Percentiles rank a stretch among this genome's conserved stretches.
phyloP scores from a whole-genome alignment of 2,113 vertebrate species.

The Chloropsis cyanopogon region DNA sequence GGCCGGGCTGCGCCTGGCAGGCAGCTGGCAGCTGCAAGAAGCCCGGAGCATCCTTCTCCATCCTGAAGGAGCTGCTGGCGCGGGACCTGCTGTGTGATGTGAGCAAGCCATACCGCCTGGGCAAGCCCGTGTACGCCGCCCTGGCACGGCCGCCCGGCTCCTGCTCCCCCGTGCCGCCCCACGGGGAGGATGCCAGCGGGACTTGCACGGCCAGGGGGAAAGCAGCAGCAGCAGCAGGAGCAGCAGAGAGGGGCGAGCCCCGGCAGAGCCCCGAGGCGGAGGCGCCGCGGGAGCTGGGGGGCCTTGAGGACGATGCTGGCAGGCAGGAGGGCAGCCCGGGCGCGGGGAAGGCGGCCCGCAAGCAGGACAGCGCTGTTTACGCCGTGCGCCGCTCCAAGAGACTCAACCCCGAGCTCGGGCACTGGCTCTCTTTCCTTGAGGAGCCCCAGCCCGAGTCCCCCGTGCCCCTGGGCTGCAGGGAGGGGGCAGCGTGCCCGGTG shows the following conservation, averaged over 20 bases:
- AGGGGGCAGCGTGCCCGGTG: not conserved
- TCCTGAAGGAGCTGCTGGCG: slow-evolving; percentile 89
- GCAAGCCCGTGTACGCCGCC: slow-evolving; percentile 84
- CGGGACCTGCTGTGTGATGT: slow-evolving; percentile 87
- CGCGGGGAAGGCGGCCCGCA: slow-evolving; percentile 33
- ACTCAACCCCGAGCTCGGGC: slow-evolving; percentile 80
- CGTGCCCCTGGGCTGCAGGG: not conserved
- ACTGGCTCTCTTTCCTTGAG: slow-evolving; percentile 67
- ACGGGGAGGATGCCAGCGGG: not conserved
- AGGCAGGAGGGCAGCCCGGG: not conserved
- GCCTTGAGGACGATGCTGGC: slow-evolving; percentile 27
- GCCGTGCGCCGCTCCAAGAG: slow-evolving; percentile 89
- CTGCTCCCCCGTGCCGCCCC: not conserved
- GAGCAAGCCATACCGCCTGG: slow-evolving; percentile 93
- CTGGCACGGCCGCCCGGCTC: not conserved
- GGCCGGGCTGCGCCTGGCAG: slow-evolving; percentile 19
- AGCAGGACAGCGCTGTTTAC: slow-evolving; percentile 68
- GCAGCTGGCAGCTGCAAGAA: not conserved
- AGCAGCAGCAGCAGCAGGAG: not conserved
- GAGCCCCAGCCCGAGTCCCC: not conserved
- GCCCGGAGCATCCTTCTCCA: slow-evolving; percentile 74
- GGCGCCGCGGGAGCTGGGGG: not conserved
- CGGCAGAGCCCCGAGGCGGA: slow-evolving; percentile 28
- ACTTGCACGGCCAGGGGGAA: not conserved
- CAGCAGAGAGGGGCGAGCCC: slow-evolving; percentile 7